Conservation (phyloP, 2,797 vertebrate species). For the Rhinogobio ventralis region DNA sequence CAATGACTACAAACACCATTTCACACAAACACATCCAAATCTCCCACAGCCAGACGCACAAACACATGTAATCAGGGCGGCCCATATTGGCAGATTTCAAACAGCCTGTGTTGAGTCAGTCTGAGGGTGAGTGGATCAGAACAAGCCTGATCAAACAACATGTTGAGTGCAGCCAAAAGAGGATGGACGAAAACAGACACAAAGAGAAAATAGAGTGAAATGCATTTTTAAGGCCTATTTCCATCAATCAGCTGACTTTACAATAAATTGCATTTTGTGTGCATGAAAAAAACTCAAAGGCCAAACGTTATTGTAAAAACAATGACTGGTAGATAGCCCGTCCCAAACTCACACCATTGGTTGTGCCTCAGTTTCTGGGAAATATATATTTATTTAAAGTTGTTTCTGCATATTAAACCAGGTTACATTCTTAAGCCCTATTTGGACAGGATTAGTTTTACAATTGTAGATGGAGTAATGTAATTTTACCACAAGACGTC, state of each 20-base stretch:
- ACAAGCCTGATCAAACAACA: conserved; percentile 67
- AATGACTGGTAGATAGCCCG: not conserved
- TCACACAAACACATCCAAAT: conserved; percentile 39
- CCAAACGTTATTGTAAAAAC: not conserved
- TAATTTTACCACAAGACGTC: too few relatives aligned
- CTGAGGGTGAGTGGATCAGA: conserved; percentile 61
- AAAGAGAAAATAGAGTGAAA: conserved; percentile 6
- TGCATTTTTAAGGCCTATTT: not conserved
- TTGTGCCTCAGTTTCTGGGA: not conserved
- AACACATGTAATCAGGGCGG: conserved; percentile 48
- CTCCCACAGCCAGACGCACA: conserved; percentile 41
- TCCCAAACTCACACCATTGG: not conserved
- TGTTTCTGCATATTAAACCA: not conserved
- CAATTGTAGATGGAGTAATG: too few relatives aligned
- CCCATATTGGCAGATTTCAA: conserved; percentile 62
- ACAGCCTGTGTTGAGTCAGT: conserved; percentile 67
- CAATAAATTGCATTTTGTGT: not conserved
- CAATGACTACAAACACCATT: conserved; percentile 36
- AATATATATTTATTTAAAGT: not conserved
- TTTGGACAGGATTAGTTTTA: too few relatives aligned
- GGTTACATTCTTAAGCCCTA: too few relatives aligned
- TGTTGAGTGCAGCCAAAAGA: conserved; percentile 61
- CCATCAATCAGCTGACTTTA: not conserved
- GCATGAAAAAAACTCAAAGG: not conserved
- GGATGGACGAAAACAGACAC: conserved; percentile 44